Conservation (phyloP, 1,140 invertebrate genomes). For the Drosophila parabipectinata region DNA sequence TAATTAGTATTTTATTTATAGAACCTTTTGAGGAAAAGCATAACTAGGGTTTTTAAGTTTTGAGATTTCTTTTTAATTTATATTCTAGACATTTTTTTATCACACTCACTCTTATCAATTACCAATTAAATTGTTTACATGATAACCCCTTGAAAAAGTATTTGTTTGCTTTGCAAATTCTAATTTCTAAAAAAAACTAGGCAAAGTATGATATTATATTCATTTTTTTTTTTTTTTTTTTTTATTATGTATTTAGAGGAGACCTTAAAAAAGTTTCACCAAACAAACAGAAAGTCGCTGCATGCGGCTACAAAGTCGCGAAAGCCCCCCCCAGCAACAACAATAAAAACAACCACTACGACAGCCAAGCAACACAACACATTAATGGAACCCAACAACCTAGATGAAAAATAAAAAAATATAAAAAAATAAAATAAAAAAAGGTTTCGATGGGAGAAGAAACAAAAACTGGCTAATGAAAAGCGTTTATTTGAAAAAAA, state of each 20-base stretch:
- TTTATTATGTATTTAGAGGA: slow-evolving; percentile 61
- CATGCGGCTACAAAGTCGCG: slow-evolving; percentile 39
- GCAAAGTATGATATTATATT: slow-evolving; percentile 51
- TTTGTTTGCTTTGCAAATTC: neutral
- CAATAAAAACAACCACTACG: slow-evolving; percentile 36
- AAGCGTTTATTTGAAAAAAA: slow-evolving; percentile 48
- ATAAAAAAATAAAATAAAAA: slow-evolving; percentile 37
- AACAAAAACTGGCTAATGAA: slow-evolving; percentile 46
- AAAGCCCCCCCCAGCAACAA: slow-evolving; percentile 59
- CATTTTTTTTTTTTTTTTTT: slow-evolving; percentile 48
- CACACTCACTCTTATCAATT: neutral
- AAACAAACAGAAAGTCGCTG: slow-evolving; percentile 75
- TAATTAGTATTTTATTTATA: neutral
- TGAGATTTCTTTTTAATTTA: neutral
- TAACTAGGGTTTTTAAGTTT: neutral
- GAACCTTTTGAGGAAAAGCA: neutral
- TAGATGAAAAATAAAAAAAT: slow-evolving; percentile 50
- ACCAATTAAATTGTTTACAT: neutral
- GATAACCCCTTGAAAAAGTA: neutral
- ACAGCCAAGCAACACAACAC: slow-evolving; percentile 36
- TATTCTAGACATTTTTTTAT: neutral
- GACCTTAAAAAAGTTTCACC: slow-evolving; percentile 79
- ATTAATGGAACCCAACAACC: slow-evolving; percentile 37
- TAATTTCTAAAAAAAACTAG: slow-evolving; percentile 15
- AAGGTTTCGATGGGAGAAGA: slow-evolving; percentile 36